Percentiles rank a stretch among this genome's conserved stretches.
Conservation (phyloP, 2,888 invertebrate species). For the Darwinula stevensoni region DNA sequence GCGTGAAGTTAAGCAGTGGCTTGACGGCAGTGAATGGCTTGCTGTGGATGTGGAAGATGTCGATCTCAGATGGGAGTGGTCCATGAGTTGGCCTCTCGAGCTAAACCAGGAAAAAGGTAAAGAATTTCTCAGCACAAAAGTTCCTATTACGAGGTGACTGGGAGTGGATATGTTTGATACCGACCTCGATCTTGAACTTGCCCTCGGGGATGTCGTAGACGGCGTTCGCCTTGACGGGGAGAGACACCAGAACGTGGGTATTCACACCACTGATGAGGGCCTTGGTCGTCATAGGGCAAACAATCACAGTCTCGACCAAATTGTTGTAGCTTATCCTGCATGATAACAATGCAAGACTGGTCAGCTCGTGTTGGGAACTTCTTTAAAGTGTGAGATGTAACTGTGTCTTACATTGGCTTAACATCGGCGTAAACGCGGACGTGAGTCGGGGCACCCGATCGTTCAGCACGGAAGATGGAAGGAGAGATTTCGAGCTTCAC, state of each 20-base stretch:
- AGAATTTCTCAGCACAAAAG: too few relatives aligned
- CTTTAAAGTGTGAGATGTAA: too few relatives aligned
- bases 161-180: too few relatives aligned
- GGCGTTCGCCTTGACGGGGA: constrained; percentile 6
- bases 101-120: too few relatives aligned
- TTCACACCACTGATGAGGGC: constrained; percentile 6
- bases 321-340: constrained; percentile 6
- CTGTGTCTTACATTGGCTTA: constrained; percentile 1
- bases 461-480: neutral
- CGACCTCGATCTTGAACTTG: constrained; percentile 3
- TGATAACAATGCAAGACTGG: too few relatives aligned
- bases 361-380: too few relatives aligned
- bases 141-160: too few relatives aligned
- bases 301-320: constrained; percentile 5
- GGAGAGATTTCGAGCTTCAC: neutral
- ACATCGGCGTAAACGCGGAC: constrained; percentile 3
- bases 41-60: constrained; percentile 6
- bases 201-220: constrained; percentile 5
- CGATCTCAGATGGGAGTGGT: neutral
- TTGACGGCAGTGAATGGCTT: constrained; percentile 8
- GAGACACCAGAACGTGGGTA: neutral
- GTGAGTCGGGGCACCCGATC: neutral
- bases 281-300: constrained; percentile 6
- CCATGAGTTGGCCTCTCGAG: neutral
- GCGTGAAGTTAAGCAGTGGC: constrained; percentile 7